These are phyloP conservation scores for Mus spicilegus DNA, from an alignment of 2,113 vertebrate genomes.

Conservation along the genomic window DNA sequence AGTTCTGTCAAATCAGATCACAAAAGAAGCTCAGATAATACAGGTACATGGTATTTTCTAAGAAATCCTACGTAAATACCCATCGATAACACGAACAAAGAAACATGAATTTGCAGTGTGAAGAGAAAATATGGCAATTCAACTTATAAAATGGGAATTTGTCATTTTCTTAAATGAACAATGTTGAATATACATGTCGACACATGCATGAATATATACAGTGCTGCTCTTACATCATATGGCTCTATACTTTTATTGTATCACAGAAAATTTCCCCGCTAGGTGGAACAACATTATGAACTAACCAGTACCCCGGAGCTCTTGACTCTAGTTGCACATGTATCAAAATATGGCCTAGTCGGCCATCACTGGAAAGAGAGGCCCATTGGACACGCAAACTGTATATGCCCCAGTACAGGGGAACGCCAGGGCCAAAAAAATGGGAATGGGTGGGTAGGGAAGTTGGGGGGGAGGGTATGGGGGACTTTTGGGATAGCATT, in stretches of 20 bases:
- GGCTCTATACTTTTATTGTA: not conserved
- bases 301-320: no score
- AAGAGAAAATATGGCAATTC: not conserved
- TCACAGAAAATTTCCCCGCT: not conserved
- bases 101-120: not conserved
- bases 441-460: no score
- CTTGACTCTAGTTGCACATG: no score
- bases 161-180: not conserved
- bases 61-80: not conserved
- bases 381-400: no score
- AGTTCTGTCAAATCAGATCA: not conserved
- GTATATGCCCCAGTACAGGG: no score
- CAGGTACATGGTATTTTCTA: not conserved
- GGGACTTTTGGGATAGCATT: no score
- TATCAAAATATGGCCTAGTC: no score
- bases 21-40: not conserved
- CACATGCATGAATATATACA: fast-evolving
- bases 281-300: no score
- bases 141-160: not conserved
- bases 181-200: not conserved
- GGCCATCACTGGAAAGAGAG: no score
- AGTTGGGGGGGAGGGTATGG: no score
- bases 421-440: no score
- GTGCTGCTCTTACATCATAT: not conserved
- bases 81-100: not conserved